Percentiles rank a stretch among this genome's conserved stretches.
Conservation (phyloP, 2,888 invertebrate genomes). For the Rhopalosiphum nymphaeae region DNA sequence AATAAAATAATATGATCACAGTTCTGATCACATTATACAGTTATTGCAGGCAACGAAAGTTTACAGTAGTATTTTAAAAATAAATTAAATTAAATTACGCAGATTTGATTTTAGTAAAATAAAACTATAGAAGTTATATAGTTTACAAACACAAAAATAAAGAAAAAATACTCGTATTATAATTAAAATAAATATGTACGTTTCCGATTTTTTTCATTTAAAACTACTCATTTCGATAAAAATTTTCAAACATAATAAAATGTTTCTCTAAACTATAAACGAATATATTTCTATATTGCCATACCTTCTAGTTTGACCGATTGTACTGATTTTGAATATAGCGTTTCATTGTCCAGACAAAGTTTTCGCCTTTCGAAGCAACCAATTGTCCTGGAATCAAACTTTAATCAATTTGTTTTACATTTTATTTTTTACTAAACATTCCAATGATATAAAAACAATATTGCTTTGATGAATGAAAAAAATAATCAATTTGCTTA, state of each 20-base stretch:
- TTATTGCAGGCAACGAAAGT: neutral
- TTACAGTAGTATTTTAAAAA: neutral
- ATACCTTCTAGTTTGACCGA: too few relatives aligned
- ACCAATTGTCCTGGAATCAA: too few relatives aligned
- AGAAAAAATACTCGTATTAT: neutral
- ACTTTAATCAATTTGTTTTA: too few relatives aligned
- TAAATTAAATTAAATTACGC: neutral
- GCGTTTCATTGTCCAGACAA: too few relatives aligned
- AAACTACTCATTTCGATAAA: neutral
- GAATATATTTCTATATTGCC: too few relatives aligned
- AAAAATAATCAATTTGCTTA: too few relatives aligned
- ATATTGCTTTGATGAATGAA: too few relatives aligned
- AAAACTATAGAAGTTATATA: neutral
- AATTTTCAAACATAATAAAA: neutral
- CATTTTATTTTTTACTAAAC: too few relatives aligned
- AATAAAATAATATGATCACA: neutral
- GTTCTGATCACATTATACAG: neutral
- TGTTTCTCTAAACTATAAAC: too few relatives aligned
- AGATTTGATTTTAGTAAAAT: neutral
- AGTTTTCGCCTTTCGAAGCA: too few relatives aligned
- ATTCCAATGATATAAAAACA: too few relatives aligned
- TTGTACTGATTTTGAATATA: too few relatives aligned
- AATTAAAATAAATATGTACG: neutral
- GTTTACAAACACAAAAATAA: neutral
- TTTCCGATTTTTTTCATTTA: neutral